Base-by-base conservation (phyloP, 2,797 vertebrate genomes). In the Alosa sapidissima region DNA sequence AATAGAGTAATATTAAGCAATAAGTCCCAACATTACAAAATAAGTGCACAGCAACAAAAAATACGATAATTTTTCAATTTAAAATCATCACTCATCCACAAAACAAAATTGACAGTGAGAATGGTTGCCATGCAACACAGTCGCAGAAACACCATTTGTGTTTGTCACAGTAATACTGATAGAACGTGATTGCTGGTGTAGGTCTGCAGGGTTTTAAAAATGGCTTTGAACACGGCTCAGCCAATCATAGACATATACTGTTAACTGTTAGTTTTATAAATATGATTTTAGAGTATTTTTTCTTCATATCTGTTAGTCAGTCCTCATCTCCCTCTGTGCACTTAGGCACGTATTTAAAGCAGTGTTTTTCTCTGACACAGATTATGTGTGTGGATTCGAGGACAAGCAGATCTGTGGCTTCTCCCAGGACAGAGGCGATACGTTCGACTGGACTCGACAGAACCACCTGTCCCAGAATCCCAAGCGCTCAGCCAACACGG, bases 371-470 rank as follows among this genome's bases (percentile, higher is more conserved):
- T 28, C 10, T 7, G 47, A 2, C 7, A 5, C 84, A 95, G 95
- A 96, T 81, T 93, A 94, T 0, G 97, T 97, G 68, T 99, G 98
- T 82, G 97, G 96, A 75, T 99, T 99, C 58, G 97, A 98, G 90
- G 97, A 99, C 0, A 96, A 96, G 81, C 95, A 97, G 86, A 97
- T 99, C 86, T 99, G 98, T 0, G 98, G 98, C 83, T 99, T 98
- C 87, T 92, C 97, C 87, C 98, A 99, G 92, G 98, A 99, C 90
- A 96, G 96, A 65, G 94, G 95, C 11, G 98, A 99, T 88, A 92
- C 95, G 81, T 99, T 99, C 48, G 98, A 99, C 90, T 99, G 98
- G 98, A 98, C 96, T 0, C 95, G 98, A 84, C 97, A 99, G 93
- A 99, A 98, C 0, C 96, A 97, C 81, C 91, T 97, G 87, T 98